Evolutionary conservation across 2,888 invertebrate genomes (phyloP).

Genomic region (Oasisia sp.): DNA sequence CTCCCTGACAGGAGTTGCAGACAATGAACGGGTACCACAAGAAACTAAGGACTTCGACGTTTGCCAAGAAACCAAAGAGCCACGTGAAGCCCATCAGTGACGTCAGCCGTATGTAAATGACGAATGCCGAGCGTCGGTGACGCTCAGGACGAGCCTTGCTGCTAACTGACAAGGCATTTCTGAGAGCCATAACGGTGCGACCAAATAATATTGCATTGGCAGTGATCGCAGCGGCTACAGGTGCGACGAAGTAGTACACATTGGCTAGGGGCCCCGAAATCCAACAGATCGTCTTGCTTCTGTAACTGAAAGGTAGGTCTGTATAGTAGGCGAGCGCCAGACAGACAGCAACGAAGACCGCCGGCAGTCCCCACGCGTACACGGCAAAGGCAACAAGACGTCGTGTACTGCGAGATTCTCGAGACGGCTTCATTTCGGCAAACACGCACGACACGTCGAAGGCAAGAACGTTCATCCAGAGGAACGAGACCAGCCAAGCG

Average conservation of each 20-base stretch:
- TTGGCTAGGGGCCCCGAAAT: background rate
- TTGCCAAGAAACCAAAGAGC: slow-evolving; percentile 23
- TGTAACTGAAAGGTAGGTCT: no score
- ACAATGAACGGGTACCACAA: slow-evolving; percentile 18
- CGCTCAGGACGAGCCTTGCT: background rate
- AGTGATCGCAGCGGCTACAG: background rate
- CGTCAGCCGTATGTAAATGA: background rate
- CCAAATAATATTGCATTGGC: background rate
- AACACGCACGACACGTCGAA: no score
- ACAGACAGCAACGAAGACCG: no score
- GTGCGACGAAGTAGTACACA: background rate
- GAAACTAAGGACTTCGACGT: slow-evolving; percentile 17
- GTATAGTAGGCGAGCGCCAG: no score
- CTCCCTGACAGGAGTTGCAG: slow-evolving; percentile 5
- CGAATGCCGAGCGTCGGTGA: background rate
- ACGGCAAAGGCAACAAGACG: no score
- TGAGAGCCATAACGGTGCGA: background rate
- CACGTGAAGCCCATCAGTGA: slow-evolving; percentile 23
- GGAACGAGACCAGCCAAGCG: no score
- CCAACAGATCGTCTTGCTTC: background rate
- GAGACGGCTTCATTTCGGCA: no score
- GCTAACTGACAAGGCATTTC: background rate
- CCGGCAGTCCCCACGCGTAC: no score
- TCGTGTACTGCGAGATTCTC: no score
- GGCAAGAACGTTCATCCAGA: no score